Conservation (phyloP, 2,797 vertebrate species). For the Pangasius larnaudii region DNA sequence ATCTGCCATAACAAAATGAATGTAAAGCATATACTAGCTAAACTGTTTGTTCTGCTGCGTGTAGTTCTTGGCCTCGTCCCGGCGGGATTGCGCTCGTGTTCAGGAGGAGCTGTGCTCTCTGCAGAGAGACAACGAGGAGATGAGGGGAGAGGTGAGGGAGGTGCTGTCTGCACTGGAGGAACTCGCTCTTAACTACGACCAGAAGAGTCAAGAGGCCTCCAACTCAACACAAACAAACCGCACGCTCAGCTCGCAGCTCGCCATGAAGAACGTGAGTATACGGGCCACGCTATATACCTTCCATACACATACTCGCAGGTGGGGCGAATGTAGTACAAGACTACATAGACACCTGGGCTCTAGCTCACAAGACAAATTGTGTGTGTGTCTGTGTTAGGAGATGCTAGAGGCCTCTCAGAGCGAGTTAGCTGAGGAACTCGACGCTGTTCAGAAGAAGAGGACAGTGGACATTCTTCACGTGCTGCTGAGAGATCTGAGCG, state of each 20-base stretch:
- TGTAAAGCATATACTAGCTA: neutral
- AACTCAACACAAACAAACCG: conserved; percentile 80
- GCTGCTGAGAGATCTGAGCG: conserved; percentile 86
- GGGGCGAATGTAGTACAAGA: no score
- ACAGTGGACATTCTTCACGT: conserved; percentile 86
- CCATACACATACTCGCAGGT: neutral
- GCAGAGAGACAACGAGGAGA: conserved; percentile 88
- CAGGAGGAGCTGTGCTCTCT: conserved; percentile 90
- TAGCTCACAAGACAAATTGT: neutral
- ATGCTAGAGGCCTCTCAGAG: conserved; percentile 77
- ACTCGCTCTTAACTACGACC: conserved; percentile 84
- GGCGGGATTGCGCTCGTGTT: conserved; percentile 87
- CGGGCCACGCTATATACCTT: no score
- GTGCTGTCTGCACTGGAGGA: conserved; percentile 87
- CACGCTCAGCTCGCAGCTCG: conserved; percentile 84
- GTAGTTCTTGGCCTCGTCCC: conserved; percentile 88
- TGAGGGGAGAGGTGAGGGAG: conserved; percentile 84
- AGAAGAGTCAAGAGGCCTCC: conserved; percentile 85
- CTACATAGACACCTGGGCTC: neutral
- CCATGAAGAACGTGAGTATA: conserved; percentile 81
- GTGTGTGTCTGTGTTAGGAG: conserved; percentile 71
- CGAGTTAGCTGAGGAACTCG: conserved; percentile 86
- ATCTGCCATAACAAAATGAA: neutral
- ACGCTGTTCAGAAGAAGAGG: conserved; percentile 88
- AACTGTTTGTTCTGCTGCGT: neutral